Evolutionary conservation across 2,888 invertebrate genomes (phyloP).

Genomic region (Xiphydria camelus): DNA sequence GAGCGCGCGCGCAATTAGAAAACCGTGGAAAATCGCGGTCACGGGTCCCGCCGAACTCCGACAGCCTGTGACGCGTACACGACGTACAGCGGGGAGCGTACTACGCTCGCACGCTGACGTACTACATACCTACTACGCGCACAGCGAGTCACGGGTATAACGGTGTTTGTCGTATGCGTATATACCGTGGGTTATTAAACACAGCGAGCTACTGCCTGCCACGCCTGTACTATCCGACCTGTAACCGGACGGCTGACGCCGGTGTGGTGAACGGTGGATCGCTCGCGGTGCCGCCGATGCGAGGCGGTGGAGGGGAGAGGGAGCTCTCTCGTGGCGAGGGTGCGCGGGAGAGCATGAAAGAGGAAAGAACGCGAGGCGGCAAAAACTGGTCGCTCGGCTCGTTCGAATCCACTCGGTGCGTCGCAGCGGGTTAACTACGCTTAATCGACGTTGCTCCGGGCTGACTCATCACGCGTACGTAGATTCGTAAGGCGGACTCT

Average conservation of each 20-base stretch:
- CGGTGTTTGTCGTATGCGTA: constrained; percentile 5
- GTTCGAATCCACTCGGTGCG: not conserved
- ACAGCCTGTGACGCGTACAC: not conserved
- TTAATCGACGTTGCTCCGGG: constrained; percentile 14
- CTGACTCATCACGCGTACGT: constrained; percentile 17
- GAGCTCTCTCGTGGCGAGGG: too few relatives aligned
- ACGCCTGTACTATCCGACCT: not conserved
- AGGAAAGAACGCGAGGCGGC: too few relatives aligned
- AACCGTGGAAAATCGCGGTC: not conserved
- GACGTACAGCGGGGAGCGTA: not conserved
- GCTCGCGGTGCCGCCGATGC: too few relatives aligned
- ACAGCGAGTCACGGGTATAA: constrained; percentile 1
- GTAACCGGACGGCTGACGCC: too few relatives aligned
- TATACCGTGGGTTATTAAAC: constrained; percentile 2
- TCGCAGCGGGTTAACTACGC: constrained; percentile 23
- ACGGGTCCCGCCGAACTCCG: not conserved
- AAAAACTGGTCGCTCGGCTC: not conserved
- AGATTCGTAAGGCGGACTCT: constrained; percentile 19
- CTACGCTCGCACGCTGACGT: not conserved
- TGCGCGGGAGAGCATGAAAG: too few relatives aligned
- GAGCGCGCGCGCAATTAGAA: not conserved
- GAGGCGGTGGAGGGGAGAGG: not conserved
- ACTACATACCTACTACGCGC: not conserved
- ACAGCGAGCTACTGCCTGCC: not conserved
- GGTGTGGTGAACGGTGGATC: too few relatives aligned